Evolutionary conservation across 2,797 vertebrate species (phyloP), one percentile per base, ranked within the genome.

Genomic region (Anabacerthia variegaticeps): DNA sequence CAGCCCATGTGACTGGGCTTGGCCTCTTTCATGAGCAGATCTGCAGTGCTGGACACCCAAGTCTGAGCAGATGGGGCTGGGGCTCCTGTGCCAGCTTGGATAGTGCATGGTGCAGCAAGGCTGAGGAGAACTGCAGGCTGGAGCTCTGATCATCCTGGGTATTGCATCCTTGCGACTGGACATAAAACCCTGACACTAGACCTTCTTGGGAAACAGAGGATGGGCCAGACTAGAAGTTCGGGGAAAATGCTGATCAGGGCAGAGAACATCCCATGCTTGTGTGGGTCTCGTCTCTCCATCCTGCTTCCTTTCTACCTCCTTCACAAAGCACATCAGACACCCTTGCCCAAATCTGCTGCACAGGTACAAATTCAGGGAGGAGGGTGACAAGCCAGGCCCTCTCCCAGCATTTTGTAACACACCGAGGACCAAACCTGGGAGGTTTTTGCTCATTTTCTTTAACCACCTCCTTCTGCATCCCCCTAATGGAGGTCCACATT

Each of bases 161-260:
- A 54, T 61, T 16, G 6, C 44, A 23, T 63, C 54, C 44, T 63
- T 37, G 36, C 14, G 9, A 32, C 19, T 22, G 55, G 19, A 34
- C 30, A 17, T 8, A 58, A 41, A 54, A 2, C 4, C 16, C n/a
- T 68, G 0, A 0, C 28, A 34, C 28, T 41, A 63, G 77, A 22
- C 4, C 17, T 72, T 37, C 34, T 36, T 3, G 15, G 16, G 39
- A 75, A 80, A 23, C 3, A 16, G 27, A 52, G 19, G n/a, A 17
- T 26, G 34, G 12, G 6, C 19, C 30, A 71, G 44, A 63, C 2
- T 61, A 76, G 16, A 32, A 76, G 18, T 0, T 26, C 26, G 23
- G 10, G 4, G 0, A 5, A 43, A 69, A 37, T 6, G 14, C 11
- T 54, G n/a, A 66, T 28, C 8, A 30, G 24, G 26, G 18, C 24